Evolutionary conservation across 2,888 invertebrate genomes (phyloP), one percentile per base, ranked within the genome.

Genomic region (Cacoxenus indagator): DNA sequence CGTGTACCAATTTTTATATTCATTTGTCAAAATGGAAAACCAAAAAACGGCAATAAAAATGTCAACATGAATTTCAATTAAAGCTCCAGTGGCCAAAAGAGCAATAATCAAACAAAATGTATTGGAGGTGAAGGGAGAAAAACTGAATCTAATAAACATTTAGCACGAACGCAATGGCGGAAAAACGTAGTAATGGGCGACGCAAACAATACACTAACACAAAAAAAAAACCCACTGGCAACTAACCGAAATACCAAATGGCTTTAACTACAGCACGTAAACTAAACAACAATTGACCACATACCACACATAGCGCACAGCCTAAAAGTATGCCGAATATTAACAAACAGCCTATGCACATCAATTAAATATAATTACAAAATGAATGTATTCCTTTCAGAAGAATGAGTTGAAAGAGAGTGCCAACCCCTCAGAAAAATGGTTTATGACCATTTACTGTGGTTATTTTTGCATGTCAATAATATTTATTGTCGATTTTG

Each of bases 391-490:
- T 43, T n/a, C 11, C 45, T n/a, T 14, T n/a, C 45, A 43, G n/a
- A 43, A 43, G 4, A 43, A 43, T 43, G 45, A 2, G 4, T 5
- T 9, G 45, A 9, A 43, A 43, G n/a, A 51, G 9, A 14, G 22
- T 51, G 19, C 8, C 17, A 51, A 19, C 9, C 9, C 22, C 22
- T 17, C 19, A 9, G 22, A 51, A 59, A 76, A 80, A 81, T 78
- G 73, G 74, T 75, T 73, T 70, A 75, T 71, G 75, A 73, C 77
- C 77, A 75, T 75, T 83, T 73, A 1, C 37, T 72, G 80, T 74
- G 74, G 72, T 70, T 70, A 69, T 75, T 75, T n/a, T 80, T 79
- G 78, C 80, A 78, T 79, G 83, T 75, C 73, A 78, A 80, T 76
- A 73, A 75, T 75, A 76, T 77, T 81, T 78, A 78, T 80, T 78